Evolutionary conservation across 1,140 invertebrate genomes (phyloP), one percentile per base, ranked within the genome.

Genomic region (Acromyrmex charruanus): DNA sequence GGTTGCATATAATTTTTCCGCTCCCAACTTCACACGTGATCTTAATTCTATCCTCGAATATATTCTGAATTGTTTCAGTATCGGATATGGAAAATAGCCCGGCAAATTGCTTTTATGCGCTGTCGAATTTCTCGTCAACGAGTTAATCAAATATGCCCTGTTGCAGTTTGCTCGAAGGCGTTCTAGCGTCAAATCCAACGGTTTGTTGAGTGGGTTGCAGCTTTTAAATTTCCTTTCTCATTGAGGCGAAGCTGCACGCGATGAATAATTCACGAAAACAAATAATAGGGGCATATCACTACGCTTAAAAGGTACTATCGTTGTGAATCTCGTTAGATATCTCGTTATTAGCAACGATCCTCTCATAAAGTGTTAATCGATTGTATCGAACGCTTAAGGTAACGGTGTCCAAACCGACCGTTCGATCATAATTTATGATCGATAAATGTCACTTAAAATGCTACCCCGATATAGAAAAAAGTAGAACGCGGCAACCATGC

Each of bases 181-280:
- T 44, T 58, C 65, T 49, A 79, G 18, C 44, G 31, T 66, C 51
- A 79, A 79, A 79, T 81, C 2, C 51, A 69, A 69, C 16, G 49
- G n/a, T 14, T 66, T 59, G 53, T 55, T 49, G 55, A 61, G 35
- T 39, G 53, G 21, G 14, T 25, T 71, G 39, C 39, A 63, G 4
- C 16, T n/a, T 72, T 58, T 75, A 75, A 84, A 84, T 63, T 84
- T 75, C 58, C 25, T 75, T 61, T 51, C 71, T 84, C 69, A 75
- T 61, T 59, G 35, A 25, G 55, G 25, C 55, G 25, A 39, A 58
- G 31, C 44, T 51, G 55, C 69, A 74, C 39, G 35, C 81, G 81
- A 84, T 75, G 58, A 84, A 75, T 84, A 84, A 75, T 71, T 75
- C 81, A 75, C 74, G 55, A 61, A 61, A 84, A 75, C 35, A 75